Conservation (phyloP, 2,888 invertebrate genomes). For the Drosophila differens region DNA sequence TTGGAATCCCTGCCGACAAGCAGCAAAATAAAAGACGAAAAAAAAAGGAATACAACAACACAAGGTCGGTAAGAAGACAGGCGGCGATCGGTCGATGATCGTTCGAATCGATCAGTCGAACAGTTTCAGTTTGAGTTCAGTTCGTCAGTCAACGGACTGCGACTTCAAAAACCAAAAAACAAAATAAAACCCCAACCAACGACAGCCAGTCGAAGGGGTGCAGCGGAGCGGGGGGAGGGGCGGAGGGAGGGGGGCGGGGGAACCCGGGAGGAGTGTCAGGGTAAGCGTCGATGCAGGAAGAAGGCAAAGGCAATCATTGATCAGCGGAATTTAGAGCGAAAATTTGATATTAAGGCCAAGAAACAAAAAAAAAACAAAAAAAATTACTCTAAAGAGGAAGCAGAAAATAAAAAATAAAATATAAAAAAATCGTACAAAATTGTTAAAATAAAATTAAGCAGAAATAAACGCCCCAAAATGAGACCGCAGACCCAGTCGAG, state of each 20-base stretch:
- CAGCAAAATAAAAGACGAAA: constrained; percentile 19
- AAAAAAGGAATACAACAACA: constrained; percentile 34
- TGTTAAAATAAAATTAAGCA: constrained; percentile 79
- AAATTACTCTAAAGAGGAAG: constrained; percentile 63
- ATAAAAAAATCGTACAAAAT: constrained; percentile 52
- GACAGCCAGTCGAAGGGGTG: constrained; percentile 24
- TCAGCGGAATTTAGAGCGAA: constrained; percentile 82
- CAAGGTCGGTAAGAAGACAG: constrained; percentile 81
- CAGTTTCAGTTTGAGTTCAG: constrained; percentile 62
- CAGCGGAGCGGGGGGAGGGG: neutral
- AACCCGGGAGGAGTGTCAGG: constrained; percentile 16
- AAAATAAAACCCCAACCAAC: constrained; percentile 10
- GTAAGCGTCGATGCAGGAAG: constrained; percentile 43
- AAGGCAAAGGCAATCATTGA: constrained; percentile 81
- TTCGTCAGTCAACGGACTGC: constrained; percentile 74
- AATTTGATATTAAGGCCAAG: constrained; percentile 79
- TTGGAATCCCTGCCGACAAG: constrained; percentile 83
- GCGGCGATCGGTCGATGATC: constrained; percentile 70
- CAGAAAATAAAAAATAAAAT: constrained; percentile 34
- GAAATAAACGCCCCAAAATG: constrained; percentile 79
- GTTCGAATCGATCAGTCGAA: constrained; percentile 57
- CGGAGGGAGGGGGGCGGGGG: neutral
- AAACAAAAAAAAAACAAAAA: constrained; percentile 15
- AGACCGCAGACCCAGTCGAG: constrained; percentile 15
- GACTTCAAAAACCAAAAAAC: constrained; percentile 36